Evolutionary conservation across 2,888 invertebrate genomes (phyloP).

Genomic region (Serripes groenlandicus): DNA sequence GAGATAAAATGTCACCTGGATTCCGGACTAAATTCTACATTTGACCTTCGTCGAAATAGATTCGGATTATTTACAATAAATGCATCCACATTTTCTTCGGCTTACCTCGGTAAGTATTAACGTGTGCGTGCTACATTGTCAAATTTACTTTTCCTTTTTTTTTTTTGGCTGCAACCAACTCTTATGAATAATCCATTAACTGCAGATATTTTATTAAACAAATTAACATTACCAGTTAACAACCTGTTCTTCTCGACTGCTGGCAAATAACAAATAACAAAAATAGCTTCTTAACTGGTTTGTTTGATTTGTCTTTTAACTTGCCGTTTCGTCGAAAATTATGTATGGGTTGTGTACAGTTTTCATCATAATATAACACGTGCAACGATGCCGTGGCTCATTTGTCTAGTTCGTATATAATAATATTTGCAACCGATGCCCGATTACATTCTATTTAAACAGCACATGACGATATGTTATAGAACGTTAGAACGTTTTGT

Average conservation of each 20-base stretch:
- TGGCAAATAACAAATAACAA: conserved; percentile 16
- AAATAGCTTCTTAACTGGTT: not conserved
- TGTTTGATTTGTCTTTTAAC: too few species aligned
- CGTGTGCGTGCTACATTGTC: conserved; percentile 70
- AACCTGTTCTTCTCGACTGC: not conserved
- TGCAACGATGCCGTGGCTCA: too few species aligned
- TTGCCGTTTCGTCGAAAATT: too few species aligned
- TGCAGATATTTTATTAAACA: too few species aligned
- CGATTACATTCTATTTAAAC: too few species aligned
- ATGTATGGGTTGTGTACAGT: too few species aligned
- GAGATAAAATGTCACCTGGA: not conserved
- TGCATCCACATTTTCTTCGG: conserved; percentile 19
- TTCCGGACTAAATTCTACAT: not conserved
- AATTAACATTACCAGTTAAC: not conserved
- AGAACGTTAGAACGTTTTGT: too few species aligned
- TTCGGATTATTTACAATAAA: not conserved
- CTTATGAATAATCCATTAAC: too few species aligned
- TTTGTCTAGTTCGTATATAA: too few species aligned
- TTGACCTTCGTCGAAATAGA: not conserved
- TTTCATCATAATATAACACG: too few species aligned
- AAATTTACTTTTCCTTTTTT: conserved; percentile 49
- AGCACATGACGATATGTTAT: too few species aligned
- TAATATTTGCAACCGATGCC: too few species aligned
- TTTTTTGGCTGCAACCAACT: conserved; percentile 17
- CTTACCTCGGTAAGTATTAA: conserved; percentile 63